phyloP scores from a whole-genome alignment of 1,140 invertebrate genomes.

The Drosophila navojoa region DNA sequence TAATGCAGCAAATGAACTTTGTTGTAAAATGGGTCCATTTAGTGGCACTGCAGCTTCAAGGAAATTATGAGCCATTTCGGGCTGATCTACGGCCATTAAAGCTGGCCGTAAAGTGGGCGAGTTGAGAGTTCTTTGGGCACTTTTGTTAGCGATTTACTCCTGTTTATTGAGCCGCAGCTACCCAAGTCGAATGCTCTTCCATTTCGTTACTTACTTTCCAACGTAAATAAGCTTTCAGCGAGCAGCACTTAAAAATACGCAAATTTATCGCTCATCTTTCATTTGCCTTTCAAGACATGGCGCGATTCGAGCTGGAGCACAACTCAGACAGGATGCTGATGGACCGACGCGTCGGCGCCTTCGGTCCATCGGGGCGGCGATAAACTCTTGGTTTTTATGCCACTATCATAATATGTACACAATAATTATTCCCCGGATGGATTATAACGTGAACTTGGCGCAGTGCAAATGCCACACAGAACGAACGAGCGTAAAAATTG shows the following conservation, averaged over 20 bases:
- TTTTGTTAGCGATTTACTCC: conserved; percentile 24
- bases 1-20: conserved; percentile 56
- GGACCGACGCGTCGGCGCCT: background rate
- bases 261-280: conserved; percentile 70
- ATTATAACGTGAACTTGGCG: conserved; percentile 72
- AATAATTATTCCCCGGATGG: conserved; percentile 80
- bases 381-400: conserved; percentile 64
- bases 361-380: conserved; percentile 55
- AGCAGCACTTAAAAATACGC: conserved; percentile 41
- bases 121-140: conserved; percentile 10
- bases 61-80: conserved; percentile 20
- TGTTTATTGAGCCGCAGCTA: conserved; percentile 23
- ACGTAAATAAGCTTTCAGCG: conserved; percentile 42
- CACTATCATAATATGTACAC: conserved; percentile 78
- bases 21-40: conserved; percentile 53
- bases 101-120: conserved; percentile 21
- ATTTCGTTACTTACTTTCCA: conserved; percentile 36
- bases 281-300: conserved; percentile 25
- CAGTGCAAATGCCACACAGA: conserved; percentile 49
- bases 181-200: conserved; percentile 12
- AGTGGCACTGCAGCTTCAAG: conserved; percentile 26
- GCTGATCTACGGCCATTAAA: conserved; percentile 43
- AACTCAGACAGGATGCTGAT: background rate
- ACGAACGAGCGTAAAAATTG: conserved; percentile 56
- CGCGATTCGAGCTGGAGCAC: background rate